Evolutionary conservation across 2,797 vertebrate genomes (phyloP).

Genomic region (Phoxinus dragarum): DNA sequence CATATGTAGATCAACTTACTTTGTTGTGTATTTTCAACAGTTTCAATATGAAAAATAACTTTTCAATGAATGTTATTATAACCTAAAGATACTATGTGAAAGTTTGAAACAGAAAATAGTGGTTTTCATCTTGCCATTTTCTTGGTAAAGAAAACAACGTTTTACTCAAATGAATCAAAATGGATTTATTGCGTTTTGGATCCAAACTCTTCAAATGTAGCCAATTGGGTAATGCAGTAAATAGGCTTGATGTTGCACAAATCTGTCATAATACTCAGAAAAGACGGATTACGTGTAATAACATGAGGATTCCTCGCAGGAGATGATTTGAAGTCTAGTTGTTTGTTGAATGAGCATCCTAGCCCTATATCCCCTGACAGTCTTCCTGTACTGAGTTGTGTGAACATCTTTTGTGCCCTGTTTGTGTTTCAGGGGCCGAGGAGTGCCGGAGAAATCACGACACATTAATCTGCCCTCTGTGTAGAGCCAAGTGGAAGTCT

Average conservation of each 20-base stretch:
- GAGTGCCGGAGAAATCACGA: slow-evolving; percentile 90
- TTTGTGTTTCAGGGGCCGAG: slow-evolving; percentile 84
- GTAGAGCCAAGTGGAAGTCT: slow-evolving; percentile 89
- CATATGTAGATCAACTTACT: too few species aligned
- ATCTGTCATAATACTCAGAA: neutral
- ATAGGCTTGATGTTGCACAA: neutral
- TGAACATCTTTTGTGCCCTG: slow-evolving; percentile 26
- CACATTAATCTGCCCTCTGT: slow-evolving; percentile 88
- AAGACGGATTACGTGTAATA: neutral
- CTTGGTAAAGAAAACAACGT: too few species aligned
- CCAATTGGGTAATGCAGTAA: neutral
- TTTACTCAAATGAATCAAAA: too few species aligned
- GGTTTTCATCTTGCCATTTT: too few species aligned
- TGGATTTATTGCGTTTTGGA: too few species aligned
- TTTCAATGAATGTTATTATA: too few species aligned
- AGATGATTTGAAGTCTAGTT: slow-evolving; percentile 11
- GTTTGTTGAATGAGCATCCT: slow-evolving; percentile 4
- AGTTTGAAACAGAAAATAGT: too few species aligned
- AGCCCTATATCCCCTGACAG: slow-evolving; percentile 43
- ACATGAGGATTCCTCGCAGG: neutral
- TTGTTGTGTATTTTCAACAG: too few species aligned
- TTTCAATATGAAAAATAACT: too few species aligned
- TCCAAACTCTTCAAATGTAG: neutral
- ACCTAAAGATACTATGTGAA: too few species aligned
- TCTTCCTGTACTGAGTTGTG: slow-evolving; percentile 30